A percentile compares a stretch with the other conserved stretches of the same genome.
Evolutionary conservation across 2,797 vertebrate genomes (phyloP).

Genomic region (Pristis pectinata): DNA sequence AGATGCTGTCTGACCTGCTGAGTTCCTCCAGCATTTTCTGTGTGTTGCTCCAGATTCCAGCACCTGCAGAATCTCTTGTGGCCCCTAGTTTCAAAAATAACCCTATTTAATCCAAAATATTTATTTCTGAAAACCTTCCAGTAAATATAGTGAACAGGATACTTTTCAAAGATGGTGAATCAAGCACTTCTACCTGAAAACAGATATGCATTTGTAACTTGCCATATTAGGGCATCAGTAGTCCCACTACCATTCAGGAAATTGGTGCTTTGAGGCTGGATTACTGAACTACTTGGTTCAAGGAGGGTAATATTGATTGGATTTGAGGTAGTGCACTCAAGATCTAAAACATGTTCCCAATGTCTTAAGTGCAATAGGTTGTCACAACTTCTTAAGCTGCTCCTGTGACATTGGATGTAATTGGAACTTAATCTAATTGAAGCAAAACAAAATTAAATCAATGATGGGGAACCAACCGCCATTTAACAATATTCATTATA

Average conservation of each 20-base stretch:
- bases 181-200: neutral
- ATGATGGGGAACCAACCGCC: neutral
- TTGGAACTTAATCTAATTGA: neutral
- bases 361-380: neutral
- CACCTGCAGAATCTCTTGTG: too few relatives aligned
- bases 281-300: neutral
- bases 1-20: too few relatives aligned
- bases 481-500: neutral
- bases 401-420: neutral
- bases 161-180: neutral
- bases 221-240: neutral
- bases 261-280: neutral
- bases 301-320: neutral
- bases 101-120: neutral
- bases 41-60: too few relatives aligned
- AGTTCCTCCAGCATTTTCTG: too few relatives aligned
- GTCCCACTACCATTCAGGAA: neutral
- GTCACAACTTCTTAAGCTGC: neutral
- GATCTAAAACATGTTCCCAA: neutral
- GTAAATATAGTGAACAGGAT: neutral
- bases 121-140: neutral
- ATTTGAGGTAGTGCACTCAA: neutral
- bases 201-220: neutral
- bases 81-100: too few relatives aligned
- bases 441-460: neutral